Conservation (phyloP, 2,888 invertebrate species). For the Lycophotia porphyrea region DNA sequence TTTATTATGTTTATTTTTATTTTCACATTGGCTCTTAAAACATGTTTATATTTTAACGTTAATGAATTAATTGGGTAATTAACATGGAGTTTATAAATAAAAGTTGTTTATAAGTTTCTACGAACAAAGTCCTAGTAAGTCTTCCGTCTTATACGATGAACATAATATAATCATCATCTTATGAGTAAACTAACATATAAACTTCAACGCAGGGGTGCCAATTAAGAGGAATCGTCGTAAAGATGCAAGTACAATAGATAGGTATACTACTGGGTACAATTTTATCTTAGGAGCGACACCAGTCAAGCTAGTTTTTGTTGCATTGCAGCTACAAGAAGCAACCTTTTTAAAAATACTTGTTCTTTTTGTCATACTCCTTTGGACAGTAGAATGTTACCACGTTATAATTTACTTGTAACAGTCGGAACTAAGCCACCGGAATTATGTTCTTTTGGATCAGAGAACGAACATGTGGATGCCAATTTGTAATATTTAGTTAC, state of each 20-base stretch:
- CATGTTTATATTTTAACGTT: not conserved
- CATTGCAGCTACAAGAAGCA: conserved; percentile 30
- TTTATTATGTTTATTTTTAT: not conserved
- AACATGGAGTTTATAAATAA: conserved; percentile 24
- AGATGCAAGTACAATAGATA: conserved; percentile 27
- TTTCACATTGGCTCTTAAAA: not conserved
- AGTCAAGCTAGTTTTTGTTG: conserved; percentile 53
- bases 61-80: conserved; percentile 15
- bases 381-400: conserved; percentile 16
- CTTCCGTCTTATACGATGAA: not conserved
- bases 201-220: not conserved
- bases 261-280: conserved; percentile 21
- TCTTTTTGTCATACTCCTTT: conserved; percentile 28
- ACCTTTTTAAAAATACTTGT: conserved; percentile 29
- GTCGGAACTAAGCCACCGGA: not conserved
- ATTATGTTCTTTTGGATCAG: not conserved
- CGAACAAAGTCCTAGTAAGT: conserved; percentile 1
- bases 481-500: not conserved
- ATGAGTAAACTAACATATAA: not conserved
- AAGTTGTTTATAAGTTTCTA: conserved; percentile 45
- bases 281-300: conserved; percentile 40
- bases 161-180: conserved; percentile 14
- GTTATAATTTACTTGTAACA: conserved; percentile 19
- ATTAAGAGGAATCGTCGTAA: conserved; percentile 14
- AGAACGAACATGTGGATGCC: not conserved